phyloP scores from a whole-genome alignment of 2,113 vertebrate genomes.

The Empidonax traillii region DNA sequence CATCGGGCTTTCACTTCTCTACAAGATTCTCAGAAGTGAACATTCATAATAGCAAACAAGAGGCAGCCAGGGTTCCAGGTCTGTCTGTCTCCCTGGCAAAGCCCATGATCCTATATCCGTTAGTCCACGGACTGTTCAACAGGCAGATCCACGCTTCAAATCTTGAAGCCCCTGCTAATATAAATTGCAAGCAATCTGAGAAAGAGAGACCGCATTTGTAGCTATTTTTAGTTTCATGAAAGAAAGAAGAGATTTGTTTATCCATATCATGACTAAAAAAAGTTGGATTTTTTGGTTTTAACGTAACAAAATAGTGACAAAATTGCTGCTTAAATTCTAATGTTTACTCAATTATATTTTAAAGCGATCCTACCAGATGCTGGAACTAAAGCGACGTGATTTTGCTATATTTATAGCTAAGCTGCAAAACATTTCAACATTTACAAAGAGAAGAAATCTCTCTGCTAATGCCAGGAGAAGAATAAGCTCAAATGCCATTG shows the following conservation, averaged over 20 bases:
- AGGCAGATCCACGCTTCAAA: neutral
- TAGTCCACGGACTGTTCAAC: neutral
- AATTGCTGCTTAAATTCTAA: slow-evolving; percentile 54
- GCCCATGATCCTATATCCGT: neutral
- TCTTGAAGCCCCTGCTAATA: slow-evolving; percentile 18
- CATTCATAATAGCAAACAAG: neutral
- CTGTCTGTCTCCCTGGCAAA: neutral
- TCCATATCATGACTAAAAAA: slow-evolving; percentile 7
- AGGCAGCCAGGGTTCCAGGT: neutral
- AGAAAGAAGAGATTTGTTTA: slow-evolving; percentile 49
- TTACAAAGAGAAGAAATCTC: slow-evolving; percentile 36
- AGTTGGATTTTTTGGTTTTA: neutral
- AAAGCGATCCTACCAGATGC: slow-evolving; percentile 48
- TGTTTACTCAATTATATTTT: slow-evolving; percentile 53
- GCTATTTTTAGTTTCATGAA: slow-evolving; percentile 33
- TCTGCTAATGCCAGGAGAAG: slow-evolving; percentile 39
- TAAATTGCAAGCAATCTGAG: slow-evolving; percentile 13
- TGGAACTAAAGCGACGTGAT: neutral
- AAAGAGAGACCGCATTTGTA: neutral
- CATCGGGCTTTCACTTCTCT: neutral
- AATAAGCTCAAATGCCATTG: slow-evolving; percentile 48
- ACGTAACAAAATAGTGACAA: slow-evolving; percentile 48
- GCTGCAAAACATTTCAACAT: slow-evolving; percentile 47
- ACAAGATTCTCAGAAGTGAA: neutral
- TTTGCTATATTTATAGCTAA: slow-evolving; percentile 50